A percentile compares a stretch with the other conserved stretches of the same genome.
These are phyloP conservation scores for Acleris emargana DNA, from an alignment of 2,888 invertebrate species.

Conservation along the genomic window DNA sequence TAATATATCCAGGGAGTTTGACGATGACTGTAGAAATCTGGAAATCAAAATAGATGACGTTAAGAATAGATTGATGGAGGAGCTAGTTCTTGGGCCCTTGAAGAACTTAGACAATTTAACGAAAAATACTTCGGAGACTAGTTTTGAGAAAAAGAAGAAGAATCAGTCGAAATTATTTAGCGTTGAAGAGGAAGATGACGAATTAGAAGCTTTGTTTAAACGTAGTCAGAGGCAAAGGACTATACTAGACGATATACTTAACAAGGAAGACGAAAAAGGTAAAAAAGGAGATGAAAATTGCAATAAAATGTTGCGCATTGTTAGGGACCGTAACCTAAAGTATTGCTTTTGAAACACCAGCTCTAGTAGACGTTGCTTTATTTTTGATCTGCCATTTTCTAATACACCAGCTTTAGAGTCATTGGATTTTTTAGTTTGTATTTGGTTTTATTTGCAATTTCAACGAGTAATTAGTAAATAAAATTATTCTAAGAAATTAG, in stretches of 20 bases:
- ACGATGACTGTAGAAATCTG: constrained; percentile 63
- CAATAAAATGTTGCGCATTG: constrained; percentile 67
- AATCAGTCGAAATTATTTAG: constrained; percentile 57
- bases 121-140: constrained; percentile 69
- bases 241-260: constrained; percentile 87
- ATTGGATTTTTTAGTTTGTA: neutral
- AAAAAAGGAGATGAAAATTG: constrained; percentile 41
- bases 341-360: constrained; percentile 57
- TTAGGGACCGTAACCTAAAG: constrained; percentile 57
- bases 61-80: constrained; percentile 74
- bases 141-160: constrained; percentile 67
- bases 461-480: no score
- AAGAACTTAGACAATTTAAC: constrained; percentile 68
- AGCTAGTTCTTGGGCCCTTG: constrained; percentile 67
- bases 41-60: constrained; percentile 67
- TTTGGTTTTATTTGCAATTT: no score
- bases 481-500: no score
- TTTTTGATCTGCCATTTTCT: constrained; percentile 52
- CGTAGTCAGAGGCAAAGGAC: constrained; percentile 88
- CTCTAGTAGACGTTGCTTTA: constrained; percentile 36
- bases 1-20: constrained; percentile 75
- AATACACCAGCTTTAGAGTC: neutral
- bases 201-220: constrained; percentile 85
- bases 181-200: constrained; percentile 83
- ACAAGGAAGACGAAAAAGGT: constrained; percentile 84